Evolutionary conservation across 2,113 vertebrate species (phyloP), one percentile per base, ranked within the genome.

Genomic region (Ornithorhynchus anatinus): DNA sequence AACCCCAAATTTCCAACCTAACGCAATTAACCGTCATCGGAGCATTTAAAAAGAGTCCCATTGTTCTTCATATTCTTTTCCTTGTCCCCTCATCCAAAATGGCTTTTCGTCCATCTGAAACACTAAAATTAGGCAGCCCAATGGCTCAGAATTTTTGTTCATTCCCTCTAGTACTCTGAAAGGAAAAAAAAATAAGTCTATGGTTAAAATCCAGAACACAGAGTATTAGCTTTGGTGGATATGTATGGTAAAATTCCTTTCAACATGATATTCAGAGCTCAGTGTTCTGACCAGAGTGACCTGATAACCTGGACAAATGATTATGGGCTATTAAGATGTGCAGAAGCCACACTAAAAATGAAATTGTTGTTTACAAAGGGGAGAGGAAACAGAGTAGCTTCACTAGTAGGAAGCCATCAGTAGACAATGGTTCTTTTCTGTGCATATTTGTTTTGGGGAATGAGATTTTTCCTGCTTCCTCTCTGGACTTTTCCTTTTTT

Each of bases 81-180:
- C 38, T 38, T 23, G 9, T 75, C 35, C 48, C 81, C 19, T 5
- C 36, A 58, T 76, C 53, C 63, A 50, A 72, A 64, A 38, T 32
- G 53, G 53, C 82, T 79, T 33, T 2, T n/a, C 0, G 5, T 12
- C 76, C 67, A 54, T 66, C 43, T 88, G 87, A 88, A 86, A 85
- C 86, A 89, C 69, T 86, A 86, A 89, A 88, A 89, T 88, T 88
- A 86, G 84, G 86, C 83, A 86, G 84, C 70, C 82, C 83, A 86
- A 88, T 89, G 88, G 80, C 84, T 85, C 78, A 87, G 83, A 87
- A 84, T 69, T 79, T 77, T 75, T 72, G 80, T 69, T 77, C 66
- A 83, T 80, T 85, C 89, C 85, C 83, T 65, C 0, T 85, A 79
- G 82, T 67, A 78, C 77, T 84, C 79, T 82, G 68, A 77, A 89